phyloP scores from a whole-genome alignment of 2,113 vertebrate genomes.

The Lasiurus borealis region DNA sequence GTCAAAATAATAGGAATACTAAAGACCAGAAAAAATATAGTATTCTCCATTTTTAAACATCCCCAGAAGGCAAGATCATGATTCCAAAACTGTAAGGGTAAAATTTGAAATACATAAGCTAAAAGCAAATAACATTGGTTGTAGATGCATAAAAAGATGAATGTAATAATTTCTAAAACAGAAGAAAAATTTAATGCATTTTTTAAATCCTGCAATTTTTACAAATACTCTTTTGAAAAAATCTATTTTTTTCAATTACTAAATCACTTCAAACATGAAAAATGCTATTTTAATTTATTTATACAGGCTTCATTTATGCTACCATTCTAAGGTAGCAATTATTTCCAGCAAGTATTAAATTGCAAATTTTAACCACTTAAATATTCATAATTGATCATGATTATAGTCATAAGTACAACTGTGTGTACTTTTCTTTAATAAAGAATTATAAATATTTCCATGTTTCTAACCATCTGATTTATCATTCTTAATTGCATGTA shows the following conservation, averaged over 20 bases:
- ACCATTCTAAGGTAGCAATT: not conserved
- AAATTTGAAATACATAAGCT: not conserved
- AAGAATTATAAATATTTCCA: not conserved
- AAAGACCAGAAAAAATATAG: not conserved
- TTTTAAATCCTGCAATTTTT: not conserved
- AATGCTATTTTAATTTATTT: not conserved
- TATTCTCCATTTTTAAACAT: not conserved
- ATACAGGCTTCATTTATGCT: not conserved
- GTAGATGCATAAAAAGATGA: not conserved
- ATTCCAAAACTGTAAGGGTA: not conserved
- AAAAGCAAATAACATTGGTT: not conserved
- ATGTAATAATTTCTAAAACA: not conserved
- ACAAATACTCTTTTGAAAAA: conserved; percentile 1
- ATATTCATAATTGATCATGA: not conserved
- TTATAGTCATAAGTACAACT: not conserved
- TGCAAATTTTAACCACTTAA: not conserved
- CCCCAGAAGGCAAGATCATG: not conserved
- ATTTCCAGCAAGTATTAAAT: not conserved
- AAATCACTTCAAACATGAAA: not conserved
- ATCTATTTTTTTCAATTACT: conserved; percentile 43
- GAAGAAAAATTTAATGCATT: not conserved
- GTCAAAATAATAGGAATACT: not conserved
- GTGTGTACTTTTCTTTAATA: not conserved
- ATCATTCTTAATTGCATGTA: not conserved
- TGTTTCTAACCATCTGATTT: not conserved